Evolutionary conservation across 2,888 invertebrate species (phyloP), one percentile per base, ranked within the genome.

Genomic region (Macrosoma leucophasiata): DNA sequence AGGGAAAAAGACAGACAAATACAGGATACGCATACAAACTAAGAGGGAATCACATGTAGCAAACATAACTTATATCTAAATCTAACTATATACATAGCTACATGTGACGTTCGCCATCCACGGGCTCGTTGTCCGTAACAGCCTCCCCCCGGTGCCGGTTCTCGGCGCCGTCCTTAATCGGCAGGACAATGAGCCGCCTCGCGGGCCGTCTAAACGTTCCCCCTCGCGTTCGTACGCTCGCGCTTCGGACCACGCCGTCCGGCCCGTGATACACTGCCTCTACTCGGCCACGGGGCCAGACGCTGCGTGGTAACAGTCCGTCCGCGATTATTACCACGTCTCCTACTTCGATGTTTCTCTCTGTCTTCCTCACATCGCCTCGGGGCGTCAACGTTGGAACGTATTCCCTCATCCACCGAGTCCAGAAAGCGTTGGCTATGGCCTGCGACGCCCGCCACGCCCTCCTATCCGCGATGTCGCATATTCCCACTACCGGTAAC

Each of bases 331-430:
- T 2, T 1, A 46, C 46, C 1, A 41, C n/a, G 29, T 46, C 41
- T 1, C 39, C 41, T 4, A 10, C n/a, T 12, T 15, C 15, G 6
- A 33, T 10, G 6, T n/a, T 12, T n/a, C 18, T 14, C 1, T 13
- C 11, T 1, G 24, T 33, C 1, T 6, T 11, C 5, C 19, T 8
- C 39, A 49, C 43, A 11, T 39, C 34, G 6, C 36, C 29, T 3
- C 48, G 31, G 1, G 36, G 34, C 1, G 34, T 13, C 2, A 53
- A 21, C 0, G 41, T 45, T 1, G 52, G 50, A 1, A 51, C 29
- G 27, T 52, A 51, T 23, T 52, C 51, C 5, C 35, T 23, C 0
- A 47, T 4, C 52, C 54, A 55, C 1, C 47, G 11, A 3, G n/a
- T 18, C 49, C 48, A 50, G 18, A 46, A 38, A 8, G 18, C 29